Conservation (phyloP, 2,113 vertebrate species). For the Steatornis caripensis region DNA sequence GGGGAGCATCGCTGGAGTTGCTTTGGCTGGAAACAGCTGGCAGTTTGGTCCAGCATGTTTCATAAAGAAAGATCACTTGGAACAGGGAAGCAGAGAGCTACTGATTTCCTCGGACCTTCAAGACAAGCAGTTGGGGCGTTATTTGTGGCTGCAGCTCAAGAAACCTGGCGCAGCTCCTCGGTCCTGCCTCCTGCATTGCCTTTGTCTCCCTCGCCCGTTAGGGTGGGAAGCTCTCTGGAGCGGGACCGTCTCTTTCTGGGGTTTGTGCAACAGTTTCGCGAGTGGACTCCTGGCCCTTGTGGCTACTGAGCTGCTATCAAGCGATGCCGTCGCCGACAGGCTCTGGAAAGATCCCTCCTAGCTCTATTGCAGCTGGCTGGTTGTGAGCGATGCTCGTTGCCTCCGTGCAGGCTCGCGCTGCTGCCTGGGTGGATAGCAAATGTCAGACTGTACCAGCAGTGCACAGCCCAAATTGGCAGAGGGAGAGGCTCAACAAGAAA, state of each 20-base stretch:
- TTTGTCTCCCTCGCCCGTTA: fast-evolving
- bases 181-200: background rate
- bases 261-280: background rate
- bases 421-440: background rate
- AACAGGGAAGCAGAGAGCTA: background rate
- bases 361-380: background rate
- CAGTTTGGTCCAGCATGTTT: background rate
- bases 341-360: background rate
- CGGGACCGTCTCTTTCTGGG: background rate
- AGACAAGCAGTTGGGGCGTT: fast-evolving
- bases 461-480: background rate
- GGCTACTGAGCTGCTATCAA: too few relatives aligned
- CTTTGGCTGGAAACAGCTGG: background rate
- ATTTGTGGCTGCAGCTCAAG: background rate
- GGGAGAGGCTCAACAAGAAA: background rate
- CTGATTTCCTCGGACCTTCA: background rate
- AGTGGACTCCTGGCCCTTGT: background rate
- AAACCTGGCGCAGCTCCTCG: background rate
- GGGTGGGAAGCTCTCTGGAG: background rate
- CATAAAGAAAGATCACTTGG: background rate
- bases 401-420: fast-evolving
- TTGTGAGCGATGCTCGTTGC: background rate
- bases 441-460: background rate
- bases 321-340: fast-evolving
- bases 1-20: background rate